Percentiles rank a stretch among this genome's conserved stretches.
Evolutionary conservation across 2,888 invertebrate genomes (phyloP).

Genomic region (Amblyjoppa proteus): DNA sequence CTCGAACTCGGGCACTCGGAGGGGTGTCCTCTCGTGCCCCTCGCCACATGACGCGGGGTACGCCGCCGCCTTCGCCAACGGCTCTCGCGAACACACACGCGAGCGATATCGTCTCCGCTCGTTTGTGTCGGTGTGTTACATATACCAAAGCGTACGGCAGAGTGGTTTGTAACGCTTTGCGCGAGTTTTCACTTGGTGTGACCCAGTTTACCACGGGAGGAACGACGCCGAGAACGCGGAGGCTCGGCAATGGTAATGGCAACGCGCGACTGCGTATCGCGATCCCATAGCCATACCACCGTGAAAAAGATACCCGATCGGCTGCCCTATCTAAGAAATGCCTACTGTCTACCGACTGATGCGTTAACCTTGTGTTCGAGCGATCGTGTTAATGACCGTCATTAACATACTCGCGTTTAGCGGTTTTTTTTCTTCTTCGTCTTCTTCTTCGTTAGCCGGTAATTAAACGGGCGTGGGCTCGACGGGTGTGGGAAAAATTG

Average conservation of each 20-base stretch:
- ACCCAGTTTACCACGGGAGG: constrained; percentile 79
- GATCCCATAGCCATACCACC: constrained; percentile 36
- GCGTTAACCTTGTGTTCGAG: not conserved
- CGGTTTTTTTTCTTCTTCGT: not conserved
- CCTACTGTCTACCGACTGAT: not conserved
- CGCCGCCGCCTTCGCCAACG: constrained; percentile 47
- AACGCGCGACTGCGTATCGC: constrained; percentile 52
- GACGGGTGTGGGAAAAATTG: not conserved
- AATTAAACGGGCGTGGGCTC: not conserved
- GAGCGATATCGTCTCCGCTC: constrained; percentile 25
- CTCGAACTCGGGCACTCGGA: constrained; percentile 76
- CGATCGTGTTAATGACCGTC: not conserved
- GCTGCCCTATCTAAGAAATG: constrained; percentile 16
- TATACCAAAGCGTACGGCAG: constrained; percentile 31
- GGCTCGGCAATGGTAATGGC: constrained; percentile 50
- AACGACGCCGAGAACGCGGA: constrained; percentile 33
- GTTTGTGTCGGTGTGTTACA: constrained; percentile 38
- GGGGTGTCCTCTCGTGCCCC: constrained; percentile 38
- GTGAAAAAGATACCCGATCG: constrained; percentile 41
- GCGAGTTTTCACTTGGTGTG: constrained; percentile 83
- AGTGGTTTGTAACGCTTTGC: constrained; percentile 55
- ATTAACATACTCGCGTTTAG: not conserved
- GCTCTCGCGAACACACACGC: constrained; percentile 34
- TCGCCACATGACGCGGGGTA: constrained; percentile 7
- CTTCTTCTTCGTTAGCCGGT: not conserved